Evolutionary conservation across 2,797 vertebrate genomes (phyloP).

Genomic region (Syngnathus acus): DNA sequence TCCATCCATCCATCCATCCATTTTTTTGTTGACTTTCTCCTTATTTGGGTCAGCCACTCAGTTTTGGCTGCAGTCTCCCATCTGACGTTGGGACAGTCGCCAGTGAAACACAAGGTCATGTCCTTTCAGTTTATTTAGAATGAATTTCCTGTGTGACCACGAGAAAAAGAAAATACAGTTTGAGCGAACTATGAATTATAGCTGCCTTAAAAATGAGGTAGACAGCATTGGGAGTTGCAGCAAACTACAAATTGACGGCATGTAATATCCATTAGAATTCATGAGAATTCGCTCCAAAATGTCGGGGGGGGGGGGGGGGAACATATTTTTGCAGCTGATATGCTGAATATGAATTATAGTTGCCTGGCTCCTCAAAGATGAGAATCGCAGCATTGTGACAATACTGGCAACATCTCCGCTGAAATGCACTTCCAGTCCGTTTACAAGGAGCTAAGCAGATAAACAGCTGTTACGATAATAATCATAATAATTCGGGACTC

Average conservation of each 20-base stretch:
- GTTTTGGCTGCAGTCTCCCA: no score
- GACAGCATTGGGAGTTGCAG: neutral
- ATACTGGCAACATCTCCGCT: slow-evolving; percentile 20
- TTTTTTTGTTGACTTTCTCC: no score
- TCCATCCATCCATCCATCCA: no score
- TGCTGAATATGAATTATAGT: neutral
- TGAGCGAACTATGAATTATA: neutral
- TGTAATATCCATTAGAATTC: neutral
- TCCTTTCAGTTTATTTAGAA: no score
- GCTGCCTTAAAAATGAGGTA: neutral
- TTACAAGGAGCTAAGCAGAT: slow-evolving; percentile 15
- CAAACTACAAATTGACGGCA: neutral
- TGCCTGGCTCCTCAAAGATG: slow-evolving; percentile 10
- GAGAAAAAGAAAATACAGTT: neutral
- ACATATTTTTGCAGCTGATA: neutral
- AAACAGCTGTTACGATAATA: slow-evolving; percentile 31
- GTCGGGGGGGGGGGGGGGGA: no score
- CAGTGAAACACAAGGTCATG: no score
- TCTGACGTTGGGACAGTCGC: no score
- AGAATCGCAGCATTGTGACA: slow-evolving; percentile 31
- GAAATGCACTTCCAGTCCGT: neutral
- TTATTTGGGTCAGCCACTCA: no score
- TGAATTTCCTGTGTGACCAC: no score
- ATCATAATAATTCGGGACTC: neutral
- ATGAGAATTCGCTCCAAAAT: neutral